A percentile compares a stretch with the other conserved stretches of the same genome.
phyloP scores from a whole-genome alignment of 2,797 vertebrate species.

The Pachyuromys duprasi region DNA sequence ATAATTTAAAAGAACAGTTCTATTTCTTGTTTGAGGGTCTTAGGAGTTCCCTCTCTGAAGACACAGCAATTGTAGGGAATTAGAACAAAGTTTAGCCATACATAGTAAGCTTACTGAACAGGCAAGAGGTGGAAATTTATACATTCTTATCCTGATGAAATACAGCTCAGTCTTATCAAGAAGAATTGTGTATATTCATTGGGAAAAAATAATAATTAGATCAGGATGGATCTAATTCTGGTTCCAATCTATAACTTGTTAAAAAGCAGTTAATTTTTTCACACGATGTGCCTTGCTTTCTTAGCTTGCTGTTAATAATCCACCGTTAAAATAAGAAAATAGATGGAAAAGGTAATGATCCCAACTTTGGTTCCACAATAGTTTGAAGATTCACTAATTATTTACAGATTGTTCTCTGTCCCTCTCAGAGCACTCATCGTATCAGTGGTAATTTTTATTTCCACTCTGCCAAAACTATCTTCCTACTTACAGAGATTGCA shows the following conservation, averaged over 20 bases:
- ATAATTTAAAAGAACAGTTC: not conserved
- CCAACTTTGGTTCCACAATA: not conserved
- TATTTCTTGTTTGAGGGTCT: not conserved
- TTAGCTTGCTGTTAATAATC: conserved; percentile 45
- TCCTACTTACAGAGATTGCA: not conserved
- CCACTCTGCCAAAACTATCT: not conserved
- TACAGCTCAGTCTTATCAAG: conserved; percentile 59
- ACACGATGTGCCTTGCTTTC: conserved; percentile 24
- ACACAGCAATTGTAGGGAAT: not conserved
- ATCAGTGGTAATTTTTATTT: not conserved
- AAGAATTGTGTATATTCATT: conserved; percentile 67
- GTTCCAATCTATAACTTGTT: conserved; percentile 54
- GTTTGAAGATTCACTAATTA: conserved; percentile 13
- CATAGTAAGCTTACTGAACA: not conserved
- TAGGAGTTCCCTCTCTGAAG: conserved; percentile 30
- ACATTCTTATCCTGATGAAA: conserved; percentile 54
- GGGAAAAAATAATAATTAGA: conserved; percentile 62
- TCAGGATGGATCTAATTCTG: conserved; percentile 21
- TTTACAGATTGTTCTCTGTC: not conserved
- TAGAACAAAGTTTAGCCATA: not conserved
- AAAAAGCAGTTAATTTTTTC: conserved; percentile 54
- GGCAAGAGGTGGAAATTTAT: not conserved
- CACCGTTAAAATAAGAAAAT: not conserved
- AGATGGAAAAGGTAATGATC: conserved; percentile 29
- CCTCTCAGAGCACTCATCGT: not conserved